These are phyloP conservation scores for Pseudomugil gertrudae DNA, from an alignment of 2,797 vertebrate genomes.

Conservation along the genomic window DNA sequence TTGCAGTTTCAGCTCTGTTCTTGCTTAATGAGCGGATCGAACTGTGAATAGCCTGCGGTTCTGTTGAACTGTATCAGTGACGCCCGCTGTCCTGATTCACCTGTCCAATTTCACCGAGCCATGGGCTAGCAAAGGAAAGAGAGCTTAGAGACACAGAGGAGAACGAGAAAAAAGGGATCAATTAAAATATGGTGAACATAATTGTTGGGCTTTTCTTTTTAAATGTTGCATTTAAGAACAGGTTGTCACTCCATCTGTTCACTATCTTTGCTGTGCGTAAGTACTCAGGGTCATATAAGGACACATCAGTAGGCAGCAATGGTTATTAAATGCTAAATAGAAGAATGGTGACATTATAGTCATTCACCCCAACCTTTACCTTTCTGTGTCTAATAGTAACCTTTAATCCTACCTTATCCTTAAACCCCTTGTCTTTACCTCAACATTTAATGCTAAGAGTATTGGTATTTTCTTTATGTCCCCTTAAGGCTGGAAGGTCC, in stretches of 20 bases:
- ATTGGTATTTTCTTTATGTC: background rate
- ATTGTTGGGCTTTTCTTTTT: constrained; percentile 13
- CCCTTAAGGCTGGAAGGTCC: background rate
- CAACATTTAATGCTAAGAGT: background rate
- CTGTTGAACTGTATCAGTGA: constrained; percentile 68
- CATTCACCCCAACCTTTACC: background rate
- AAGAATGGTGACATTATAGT: constrained; percentile 37
- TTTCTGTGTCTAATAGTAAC: background rate
- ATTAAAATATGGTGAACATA: constrained; percentile 22
- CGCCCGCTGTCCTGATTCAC: constrained; percentile 67
- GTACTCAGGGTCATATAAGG: constrained; percentile 48
- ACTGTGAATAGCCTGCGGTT: constrained; percentile 59
- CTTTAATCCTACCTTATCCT: background rate
- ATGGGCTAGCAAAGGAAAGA: constrained; percentile 59
- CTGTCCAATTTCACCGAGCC: constrained; percentile 73
- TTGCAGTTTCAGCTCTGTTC: constrained; percentile 40
- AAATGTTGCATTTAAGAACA: constrained; percentile 16
- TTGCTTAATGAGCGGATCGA: constrained; percentile 60
- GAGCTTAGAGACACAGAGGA: constrained; percentile 21
- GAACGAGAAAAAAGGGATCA: constrained; percentile 10
- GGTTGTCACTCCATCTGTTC: constrained; percentile 17
- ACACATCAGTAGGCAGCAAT: constrained; percentile 59
- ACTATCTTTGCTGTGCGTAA: constrained; percentile 7
- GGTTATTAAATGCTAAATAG: constrained; percentile 52
- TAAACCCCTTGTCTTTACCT: background rate